These are phyloP conservation scores for Stenotaenia linearis DNA, from an alignment of 2,888 invertebrate species.

Conservation along the genomic window DNA sequence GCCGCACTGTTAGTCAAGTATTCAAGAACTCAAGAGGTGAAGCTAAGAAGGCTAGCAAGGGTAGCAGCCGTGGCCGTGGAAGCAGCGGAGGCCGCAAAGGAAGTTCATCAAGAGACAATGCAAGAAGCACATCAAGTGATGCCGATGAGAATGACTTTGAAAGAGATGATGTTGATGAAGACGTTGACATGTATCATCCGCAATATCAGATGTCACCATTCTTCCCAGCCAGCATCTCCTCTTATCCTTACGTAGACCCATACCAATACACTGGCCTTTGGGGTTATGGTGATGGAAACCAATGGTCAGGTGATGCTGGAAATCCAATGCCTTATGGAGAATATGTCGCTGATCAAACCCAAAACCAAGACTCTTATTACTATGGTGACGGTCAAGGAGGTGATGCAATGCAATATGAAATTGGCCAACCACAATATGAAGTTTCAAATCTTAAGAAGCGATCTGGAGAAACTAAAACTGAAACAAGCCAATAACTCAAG, in stretches of 20 bases:
- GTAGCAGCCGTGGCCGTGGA: neutral
- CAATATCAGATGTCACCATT: conserved; percentile 32
- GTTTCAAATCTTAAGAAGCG: neutral
- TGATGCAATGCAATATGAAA: neutral
- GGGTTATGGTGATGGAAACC: neutral
- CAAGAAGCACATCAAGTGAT: neutral
- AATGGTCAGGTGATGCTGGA: conserved; percentile 3
- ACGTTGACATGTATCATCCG: conserved; percentile 27
- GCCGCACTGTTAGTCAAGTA: conserved; percentile 12
- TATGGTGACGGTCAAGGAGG: neutral
- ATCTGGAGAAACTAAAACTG: neutral
- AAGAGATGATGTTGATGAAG: neutral
- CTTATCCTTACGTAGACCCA: conserved; percentile 29
- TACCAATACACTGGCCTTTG: conserved; percentile 30
- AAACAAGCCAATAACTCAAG: too few relatives aligned
- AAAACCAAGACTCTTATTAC: too few relatives aligned
- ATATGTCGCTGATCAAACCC: neutral
- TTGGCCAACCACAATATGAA: neutral
- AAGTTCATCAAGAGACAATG: neutral
- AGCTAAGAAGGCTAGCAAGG: neutral
- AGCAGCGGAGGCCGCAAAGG: neutral
- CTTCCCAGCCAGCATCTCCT: conserved; percentile 5
- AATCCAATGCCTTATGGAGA: neutral
- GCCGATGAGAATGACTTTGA: conserved; percentile 28
- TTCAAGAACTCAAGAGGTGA: conserved; percentile 7